Percentiles rank a stretch among this genome's conserved stretches.
phyloP scores from a whole-genome alignment of 1,140 invertebrate genomes.

The Oscheius sp. region DNA sequence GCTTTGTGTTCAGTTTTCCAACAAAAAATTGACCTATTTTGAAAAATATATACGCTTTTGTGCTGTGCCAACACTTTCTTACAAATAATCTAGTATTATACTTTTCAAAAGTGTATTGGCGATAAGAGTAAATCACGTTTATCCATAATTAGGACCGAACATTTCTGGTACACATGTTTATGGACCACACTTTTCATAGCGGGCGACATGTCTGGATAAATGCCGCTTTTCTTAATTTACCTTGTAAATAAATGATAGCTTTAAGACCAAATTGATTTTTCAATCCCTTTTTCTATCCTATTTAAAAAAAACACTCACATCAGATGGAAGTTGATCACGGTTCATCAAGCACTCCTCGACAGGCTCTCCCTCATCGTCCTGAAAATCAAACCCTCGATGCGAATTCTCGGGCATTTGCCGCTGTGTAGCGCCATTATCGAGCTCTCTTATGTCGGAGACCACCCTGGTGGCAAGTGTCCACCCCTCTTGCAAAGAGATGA shows the following conservation, averaged over 20 bases:
- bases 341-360: conserved; percentile 23
- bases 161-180: neutral
- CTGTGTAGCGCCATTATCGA: neutral
- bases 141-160: neutral
- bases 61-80: too few species aligned
- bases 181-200: neutral
- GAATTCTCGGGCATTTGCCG: neutral
- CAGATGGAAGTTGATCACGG: conserved; percentile 8
- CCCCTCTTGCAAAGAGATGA: neutral
- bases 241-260: neutral
- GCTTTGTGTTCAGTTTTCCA: too few species aligned
- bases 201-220: too few species aligned
- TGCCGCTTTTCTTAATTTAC: neutral
- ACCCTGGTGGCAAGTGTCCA: neutral
- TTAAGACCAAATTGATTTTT: neutral
- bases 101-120: too few species aligned
- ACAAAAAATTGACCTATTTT: too few species aligned
- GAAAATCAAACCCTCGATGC: neutral
- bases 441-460: neutral
- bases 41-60: too few species aligned
- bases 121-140: too few species aligned
- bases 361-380: conserved; percentile 20
- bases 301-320: too few species aligned
- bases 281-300: neutral
- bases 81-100: too few species aligned